Conservation (phyloP, 2,113 vertebrate genomes). For the Chloropsis cyanopogon region DNA sequence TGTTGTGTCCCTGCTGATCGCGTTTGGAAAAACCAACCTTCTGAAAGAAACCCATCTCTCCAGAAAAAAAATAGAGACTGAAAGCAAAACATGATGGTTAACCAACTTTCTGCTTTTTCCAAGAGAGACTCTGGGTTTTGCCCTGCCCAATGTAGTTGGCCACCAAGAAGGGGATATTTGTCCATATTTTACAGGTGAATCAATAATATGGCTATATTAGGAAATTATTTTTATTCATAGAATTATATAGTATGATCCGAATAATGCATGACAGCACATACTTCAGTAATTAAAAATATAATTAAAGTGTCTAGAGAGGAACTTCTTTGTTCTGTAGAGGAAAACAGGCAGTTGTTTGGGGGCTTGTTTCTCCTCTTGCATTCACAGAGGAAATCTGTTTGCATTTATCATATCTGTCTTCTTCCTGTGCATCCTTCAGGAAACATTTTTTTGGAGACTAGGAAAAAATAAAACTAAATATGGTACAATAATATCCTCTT, state of each 20-base stretch:
- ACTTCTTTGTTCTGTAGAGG: neutral
- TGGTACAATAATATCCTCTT: slow-evolving; percentile 1
- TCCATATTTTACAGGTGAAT: neutral
- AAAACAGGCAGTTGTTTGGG: neutral
- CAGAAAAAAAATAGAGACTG: neutral
- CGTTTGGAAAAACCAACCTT: neutral
- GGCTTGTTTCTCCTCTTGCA: neutral
- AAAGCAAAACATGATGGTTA: neutral
- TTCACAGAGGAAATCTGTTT: slow-evolving; percentile 29
- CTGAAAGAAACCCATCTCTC: neutral
- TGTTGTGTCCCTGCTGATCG: neutral
- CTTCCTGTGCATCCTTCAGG: slow-evolving; percentile 10
- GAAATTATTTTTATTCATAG: neutral
- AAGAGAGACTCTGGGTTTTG: neutral
- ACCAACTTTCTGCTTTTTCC: neutral
- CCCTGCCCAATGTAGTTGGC: neutral
- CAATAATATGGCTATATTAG: neutral
- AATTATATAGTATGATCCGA: neutral
- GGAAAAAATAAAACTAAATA: slow-evolving; percentile 28
- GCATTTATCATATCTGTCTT: slow-evolving; percentile 30
- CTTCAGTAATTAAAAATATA: neutral
- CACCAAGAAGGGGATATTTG: neutral
- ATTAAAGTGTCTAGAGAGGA: neutral
- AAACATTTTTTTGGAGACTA: neutral
- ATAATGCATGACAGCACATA: neutral